Conservation (phyloP, 2,113 vertebrate species). For the Choloepus hoffmanni region DNA sequence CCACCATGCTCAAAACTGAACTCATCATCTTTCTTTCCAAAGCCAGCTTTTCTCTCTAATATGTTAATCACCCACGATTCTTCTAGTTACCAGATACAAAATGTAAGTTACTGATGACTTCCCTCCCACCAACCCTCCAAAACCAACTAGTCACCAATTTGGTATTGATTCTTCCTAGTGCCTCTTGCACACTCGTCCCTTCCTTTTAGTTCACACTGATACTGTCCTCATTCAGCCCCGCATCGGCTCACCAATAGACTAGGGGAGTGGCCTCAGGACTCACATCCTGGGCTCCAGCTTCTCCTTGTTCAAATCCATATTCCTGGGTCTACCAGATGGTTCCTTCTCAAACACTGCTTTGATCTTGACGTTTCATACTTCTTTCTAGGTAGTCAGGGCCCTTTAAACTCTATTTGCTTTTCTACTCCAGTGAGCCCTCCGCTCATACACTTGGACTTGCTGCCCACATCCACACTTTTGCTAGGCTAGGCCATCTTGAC, state of each 20-base stretch:
- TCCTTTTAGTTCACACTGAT: not conserved
- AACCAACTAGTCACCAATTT: not conserved
- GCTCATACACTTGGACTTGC: not conserved
- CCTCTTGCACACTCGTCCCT: not conserved
- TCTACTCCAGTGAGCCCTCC: not conserved
- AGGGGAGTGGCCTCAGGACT: not conserved
- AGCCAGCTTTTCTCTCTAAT: not conserved
- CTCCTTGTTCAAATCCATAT: not conserved
- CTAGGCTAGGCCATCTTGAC: not conserved
- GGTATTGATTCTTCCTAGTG: not conserved
- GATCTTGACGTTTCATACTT: not conserved
- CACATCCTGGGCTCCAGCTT: not conserved
- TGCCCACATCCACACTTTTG: not conserved
- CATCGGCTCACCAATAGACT: not conserved
- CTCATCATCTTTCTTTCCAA: not conserved
- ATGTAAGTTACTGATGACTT: not conserved
- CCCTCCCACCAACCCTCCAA: not conserved
- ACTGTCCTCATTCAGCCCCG: not conserved
- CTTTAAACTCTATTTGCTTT: not conserved
- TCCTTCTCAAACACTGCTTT: not conserved
- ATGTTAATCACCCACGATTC: not conserved
- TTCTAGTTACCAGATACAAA: not conserved
- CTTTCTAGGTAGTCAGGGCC: not conserved
- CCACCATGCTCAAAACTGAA: not conserved
- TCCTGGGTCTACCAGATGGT: not conserved